phyloP scores from a whole-genome alignment of 2,797 vertebrate species.

The Manis javanica region DNA sequence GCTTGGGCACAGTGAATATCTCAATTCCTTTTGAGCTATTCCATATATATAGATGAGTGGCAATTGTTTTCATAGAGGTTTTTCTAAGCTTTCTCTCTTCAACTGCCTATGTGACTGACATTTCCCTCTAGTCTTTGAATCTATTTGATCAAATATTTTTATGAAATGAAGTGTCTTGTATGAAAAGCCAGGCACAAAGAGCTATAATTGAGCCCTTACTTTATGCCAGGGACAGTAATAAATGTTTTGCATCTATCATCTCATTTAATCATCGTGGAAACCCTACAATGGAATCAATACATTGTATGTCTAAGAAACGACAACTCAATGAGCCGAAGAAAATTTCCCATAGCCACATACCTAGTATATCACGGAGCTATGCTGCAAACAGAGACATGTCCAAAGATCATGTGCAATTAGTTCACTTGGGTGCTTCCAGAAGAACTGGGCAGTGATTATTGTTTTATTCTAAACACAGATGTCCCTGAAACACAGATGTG shows the following conservation, averaged over 20 bases:
- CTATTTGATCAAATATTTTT: slow-evolving; percentile 12
- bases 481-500: background rate
- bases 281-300: background rate
- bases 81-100: slow-evolving; percentile 4
- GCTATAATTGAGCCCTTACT: background rate
- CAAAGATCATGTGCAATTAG: background rate
- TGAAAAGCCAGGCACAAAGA: background rate
- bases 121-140: slow-evolving; percentile 1
- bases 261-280: background rate
- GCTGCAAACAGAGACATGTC: background rate
- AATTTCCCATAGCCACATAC: background rate
- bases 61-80: background rate
- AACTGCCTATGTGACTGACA: background rate
- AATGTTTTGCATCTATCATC: background rate
- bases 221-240: background rate
- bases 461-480: background rate
- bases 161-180: background rate
- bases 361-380: background rate
- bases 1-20: background rate
- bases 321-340: background rate
- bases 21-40: background rate
- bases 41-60: background rate
- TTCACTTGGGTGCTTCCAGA: background rate
- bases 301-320: background rate
- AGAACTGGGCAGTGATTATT: background rate